These are phyloP conservation scores for Cettia cetti DNA, from an alignment of 2,113 vertebrate genomes.

Conservation along the genomic window DNA sequence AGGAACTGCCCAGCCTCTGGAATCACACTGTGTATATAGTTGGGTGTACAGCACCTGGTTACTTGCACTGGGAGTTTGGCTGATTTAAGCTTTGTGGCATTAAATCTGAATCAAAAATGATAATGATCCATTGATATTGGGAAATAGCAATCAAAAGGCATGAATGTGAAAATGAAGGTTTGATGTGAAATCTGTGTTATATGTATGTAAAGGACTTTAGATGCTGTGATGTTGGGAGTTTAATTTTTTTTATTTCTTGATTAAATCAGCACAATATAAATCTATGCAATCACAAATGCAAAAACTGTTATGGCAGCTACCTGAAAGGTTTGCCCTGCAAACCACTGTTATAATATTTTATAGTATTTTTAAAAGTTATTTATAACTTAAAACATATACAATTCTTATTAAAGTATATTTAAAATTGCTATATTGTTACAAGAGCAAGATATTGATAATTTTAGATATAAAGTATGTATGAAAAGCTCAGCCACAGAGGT, in stretches of 20 bases:
- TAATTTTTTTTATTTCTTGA: background rate
- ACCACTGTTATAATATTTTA: background rate
- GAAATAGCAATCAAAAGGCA: background rate
- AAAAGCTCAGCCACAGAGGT: background rate
- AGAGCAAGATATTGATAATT: background rate
- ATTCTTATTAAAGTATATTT: background rate
- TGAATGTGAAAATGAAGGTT: background rate
- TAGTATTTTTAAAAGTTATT: accelerated
- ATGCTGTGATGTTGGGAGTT: background rate
- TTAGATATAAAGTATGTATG: background rate
- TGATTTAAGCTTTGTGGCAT: background rate
- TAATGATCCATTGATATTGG: background rate
- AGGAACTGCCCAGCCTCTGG: background rate
- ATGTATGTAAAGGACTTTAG: background rate
- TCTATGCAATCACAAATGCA: background rate
- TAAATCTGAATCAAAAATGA: background rate
- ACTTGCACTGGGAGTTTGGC: background rate
- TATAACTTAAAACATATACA: background rate
- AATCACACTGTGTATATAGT: background rate
- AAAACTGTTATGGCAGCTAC: background rate
- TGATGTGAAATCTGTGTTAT: background rate
- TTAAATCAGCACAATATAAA: background rate
- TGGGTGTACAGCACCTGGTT: background rate
- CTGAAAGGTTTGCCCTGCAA: background rate
- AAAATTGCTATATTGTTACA: background rate